phyloP scores from a whole-genome alignment of 2,888 invertebrate genomes.

The Tachina grossa region DNA sequence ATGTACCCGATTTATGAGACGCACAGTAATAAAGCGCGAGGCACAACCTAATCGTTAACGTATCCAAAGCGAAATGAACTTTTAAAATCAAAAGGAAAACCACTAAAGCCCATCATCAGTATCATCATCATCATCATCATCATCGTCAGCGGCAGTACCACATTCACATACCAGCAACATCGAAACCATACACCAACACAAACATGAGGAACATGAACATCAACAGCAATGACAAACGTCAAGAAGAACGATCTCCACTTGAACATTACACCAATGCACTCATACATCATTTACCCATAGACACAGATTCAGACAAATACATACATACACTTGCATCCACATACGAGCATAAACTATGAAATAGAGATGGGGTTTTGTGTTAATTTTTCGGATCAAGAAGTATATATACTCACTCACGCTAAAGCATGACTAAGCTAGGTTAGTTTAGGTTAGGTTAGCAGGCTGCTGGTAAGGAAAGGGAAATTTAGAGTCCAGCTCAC shows the following conservation, averaged over 20 bases:
- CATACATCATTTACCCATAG: conserved; percentile 32
- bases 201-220: conserved; percentile 47
- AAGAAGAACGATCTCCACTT: conserved; percentile 50
- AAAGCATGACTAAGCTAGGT: neutral
- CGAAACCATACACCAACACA: conserved; percentile 46
- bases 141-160: conserved; percentile 64
- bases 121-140: conserved; percentile 65
- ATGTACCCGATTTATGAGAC: conserved; percentile 69
- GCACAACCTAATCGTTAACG: conserved; percentile 82
- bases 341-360: neutral
- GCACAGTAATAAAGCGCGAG: conserved; percentile 78
- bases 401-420: neutral
- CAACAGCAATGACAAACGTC: conserved; percentile 15
- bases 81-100: conserved; percentile 82
- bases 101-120: conserved; percentile 78
- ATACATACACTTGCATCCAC: neutral
- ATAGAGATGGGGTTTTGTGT: neutral
- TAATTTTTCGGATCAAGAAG: neutral
- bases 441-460: no score
- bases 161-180: conserved; percentile 53
- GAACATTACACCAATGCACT: conserved; percentile 14
- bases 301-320: conserved; percentile 8
- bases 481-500: no score
- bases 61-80: conserved; percentile 82
- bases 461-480: no score